Conservation (phyloP, 2,797 vertebrate species). For the Coilia nasus region DNA sequence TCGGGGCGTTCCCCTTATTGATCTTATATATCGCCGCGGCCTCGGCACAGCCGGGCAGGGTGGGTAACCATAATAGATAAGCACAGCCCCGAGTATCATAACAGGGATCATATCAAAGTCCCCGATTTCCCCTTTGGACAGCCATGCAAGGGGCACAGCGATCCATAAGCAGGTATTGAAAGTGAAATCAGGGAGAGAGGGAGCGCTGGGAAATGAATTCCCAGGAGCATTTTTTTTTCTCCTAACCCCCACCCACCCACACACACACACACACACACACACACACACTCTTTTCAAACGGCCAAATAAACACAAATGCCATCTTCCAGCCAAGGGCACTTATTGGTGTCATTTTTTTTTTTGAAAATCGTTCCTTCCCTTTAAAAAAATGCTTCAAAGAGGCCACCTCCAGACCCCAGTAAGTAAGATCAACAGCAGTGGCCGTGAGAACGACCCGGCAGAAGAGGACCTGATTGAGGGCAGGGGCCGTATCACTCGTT, state of each 20-base stretch:
- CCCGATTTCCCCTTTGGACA: conserved; percentile 33
- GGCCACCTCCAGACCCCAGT: conserved; percentile 3
- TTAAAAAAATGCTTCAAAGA: conserved; percentile 33
- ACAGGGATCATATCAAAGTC: conserved; percentile 60
- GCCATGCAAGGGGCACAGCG: conserved; percentile 16
- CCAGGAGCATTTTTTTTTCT: conserved; percentile 28
- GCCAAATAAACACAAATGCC: conserved; percentile 54
- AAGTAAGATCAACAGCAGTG: conserved; percentile 36
- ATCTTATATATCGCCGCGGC: conserved; percentile 63
- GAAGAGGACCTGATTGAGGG: conserved; percentile 50
- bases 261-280: not conserved
- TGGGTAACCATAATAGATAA: conserved; percentile 66
- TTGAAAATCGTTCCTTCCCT: not conserved
- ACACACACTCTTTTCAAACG: conserved; percentile 29
- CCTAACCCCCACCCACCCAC: too few relatives aligned
- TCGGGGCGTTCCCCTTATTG: conserved; percentile 71
- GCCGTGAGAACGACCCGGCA: conserved; percentile 42
- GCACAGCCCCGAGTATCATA: conserved; percentile 52
- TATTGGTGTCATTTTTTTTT: conserved; percentile 23
- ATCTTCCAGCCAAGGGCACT: conserved; percentile 43
- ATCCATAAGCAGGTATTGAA: conserved; percentile 40
- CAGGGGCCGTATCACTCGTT: conserved; percentile 43
- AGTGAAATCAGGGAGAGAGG: conserved; percentile 36
- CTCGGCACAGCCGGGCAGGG: conserved; percentile 55
- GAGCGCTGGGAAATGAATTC: conserved; percentile 52